Percentiles rank a stretch among this genome's conserved stretches.
Conservation (phyloP, 64 coral and sea anemone species). For the Porites australiensis region DNA sequence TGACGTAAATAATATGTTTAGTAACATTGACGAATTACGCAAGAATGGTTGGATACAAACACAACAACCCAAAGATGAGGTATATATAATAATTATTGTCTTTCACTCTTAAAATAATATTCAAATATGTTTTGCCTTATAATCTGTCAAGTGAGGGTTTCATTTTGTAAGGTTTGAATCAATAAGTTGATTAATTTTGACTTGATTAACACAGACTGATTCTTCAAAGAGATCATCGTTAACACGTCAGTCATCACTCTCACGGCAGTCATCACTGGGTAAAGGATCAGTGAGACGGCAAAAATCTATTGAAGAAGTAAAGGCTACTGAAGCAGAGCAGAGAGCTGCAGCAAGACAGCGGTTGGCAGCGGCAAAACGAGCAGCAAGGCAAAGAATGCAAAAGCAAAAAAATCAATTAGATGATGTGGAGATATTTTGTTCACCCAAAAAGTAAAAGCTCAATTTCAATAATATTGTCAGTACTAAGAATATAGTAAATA, state of each 20-base stretch:
- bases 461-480: not conserved
- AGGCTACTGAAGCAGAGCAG: conserved; percentile 77
- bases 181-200: too few species aligned
- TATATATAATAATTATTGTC: not conserved
- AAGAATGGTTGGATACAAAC: conserved; percentile 87
- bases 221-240: conserved; percentile 62
- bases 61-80: conserved; percentile 58
- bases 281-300: conserved; percentile 84
- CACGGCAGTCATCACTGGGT: conserved; percentile 83
- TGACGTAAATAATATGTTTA: conserved; percentile 89
- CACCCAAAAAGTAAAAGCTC: conserved; percentile 83
- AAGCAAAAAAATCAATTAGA: conserved; percentile 85
- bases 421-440: conserved; percentile 95
- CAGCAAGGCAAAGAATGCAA: conserved; percentile 79
- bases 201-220: conserved; percentile 34
- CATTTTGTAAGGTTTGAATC: too few species aligned
- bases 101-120: too few species aligned
- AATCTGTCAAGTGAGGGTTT: too few species aligned
- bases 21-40: conserved; percentile 87
- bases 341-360: conserved; percentile 89
- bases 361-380: conserved; percentile 87
- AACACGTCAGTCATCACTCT: conserved; percentile 78
- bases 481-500: not conserved
- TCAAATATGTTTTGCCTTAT: too few species aligned
- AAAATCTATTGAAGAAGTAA: conserved; percentile 92